Base-by-base conservation (phyloP, 2,113 vertebrate genomes). In the Chaenogobius annularis region DNA sequence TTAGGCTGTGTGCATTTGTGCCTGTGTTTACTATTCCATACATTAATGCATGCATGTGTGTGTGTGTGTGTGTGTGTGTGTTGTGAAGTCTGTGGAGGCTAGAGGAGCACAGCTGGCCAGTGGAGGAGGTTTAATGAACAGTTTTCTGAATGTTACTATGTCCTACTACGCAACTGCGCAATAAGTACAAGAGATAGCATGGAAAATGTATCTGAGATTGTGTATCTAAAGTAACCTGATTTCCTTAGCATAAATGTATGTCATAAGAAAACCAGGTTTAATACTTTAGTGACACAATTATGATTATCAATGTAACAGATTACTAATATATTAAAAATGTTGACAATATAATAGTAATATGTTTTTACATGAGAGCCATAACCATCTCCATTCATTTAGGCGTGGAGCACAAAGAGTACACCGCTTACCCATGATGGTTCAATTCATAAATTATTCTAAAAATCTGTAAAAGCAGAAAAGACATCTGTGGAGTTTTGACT, bases 1-100 rank as follows among this genome's bases (percentile, higher is more conserved):
- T 68, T 55, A 68, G 40, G 79, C 58, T 72, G 61, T 44, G 37
- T 37, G 37, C 54, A 22, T 13, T 17, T 59, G 71, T 71, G 15
- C 66, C 44, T 69, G 48, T 81, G 56, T 70, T 37, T 74, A 22
- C 72, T 70, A 71, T 14, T 44, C 47, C 63, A n/a, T 68, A 12
- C 52, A 59, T 69, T 46, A 31, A 62, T 35, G 47, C 5, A 17
- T 26, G 56, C 19, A 20, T 55, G 17, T n/a, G 56, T 50, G 43
- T 46, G 12, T 67, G 48, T 7, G 54, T 5, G 54, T 56, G 19
- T 20, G 48, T 17, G 26, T 55, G n/a, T 26, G 58, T 52, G 37
- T 59, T 11, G 68, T 56, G 68, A 65, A 54, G 59, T 20, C 62
- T 44, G 63, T 12, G 62, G 47, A 71, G 66, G 8, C 72, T 58